These are phyloP conservation scores for Drosophila melanogaster DNA, from an alignment of 1,140 invertebrate genomes.

Conservation along the genomic window DNA sequence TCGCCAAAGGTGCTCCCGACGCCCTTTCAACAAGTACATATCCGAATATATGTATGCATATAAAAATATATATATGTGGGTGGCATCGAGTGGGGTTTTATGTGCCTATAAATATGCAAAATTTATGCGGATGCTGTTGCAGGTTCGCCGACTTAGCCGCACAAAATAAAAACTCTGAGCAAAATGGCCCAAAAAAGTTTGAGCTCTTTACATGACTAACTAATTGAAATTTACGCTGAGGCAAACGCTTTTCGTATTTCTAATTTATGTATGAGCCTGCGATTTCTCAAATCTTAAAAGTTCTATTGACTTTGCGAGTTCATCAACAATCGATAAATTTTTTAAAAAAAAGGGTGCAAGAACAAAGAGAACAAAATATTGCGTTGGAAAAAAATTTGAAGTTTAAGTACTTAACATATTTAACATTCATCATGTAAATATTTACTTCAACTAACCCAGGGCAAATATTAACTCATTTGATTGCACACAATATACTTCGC, in stretches of 20 bases:
- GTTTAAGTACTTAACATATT: neutral
- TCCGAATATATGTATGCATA: conserved; percentile 10
- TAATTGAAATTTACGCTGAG: conserved; percentile 75
- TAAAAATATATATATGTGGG: conserved; percentile 13
- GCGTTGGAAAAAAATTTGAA: neutral
- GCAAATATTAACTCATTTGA: conserved; percentile 39
- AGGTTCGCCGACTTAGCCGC: conserved; percentile 39
- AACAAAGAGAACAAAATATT: neutral
- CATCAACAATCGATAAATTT: neutral
- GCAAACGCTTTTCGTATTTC: conserved; percentile 46
- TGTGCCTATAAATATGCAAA: conserved; percentile 59
- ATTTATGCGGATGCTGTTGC: conserved; percentile 54
- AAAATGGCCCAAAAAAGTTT: conserved; percentile 49
- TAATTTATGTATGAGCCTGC: conserved; percentile 20
- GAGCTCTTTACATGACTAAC: conserved; percentile 42
- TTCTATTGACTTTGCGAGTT: conserved; percentile 15
- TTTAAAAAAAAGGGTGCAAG: no score
- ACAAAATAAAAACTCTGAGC: conserved; percentile 22
- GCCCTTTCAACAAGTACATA: conserved; percentile 42
- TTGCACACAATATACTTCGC: conserved; percentile 15
- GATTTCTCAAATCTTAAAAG: conserved; percentile 28
- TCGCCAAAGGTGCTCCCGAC: conserved; percentile 49
- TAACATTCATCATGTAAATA: conserved; percentile 1
- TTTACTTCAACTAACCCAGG: conserved; percentile 10
- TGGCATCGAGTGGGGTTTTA: conserved; percentile 36